phyloP scores from a whole-genome alignment of 2,113 vertebrate species.

The Microcebus griseorufus region DNA sequence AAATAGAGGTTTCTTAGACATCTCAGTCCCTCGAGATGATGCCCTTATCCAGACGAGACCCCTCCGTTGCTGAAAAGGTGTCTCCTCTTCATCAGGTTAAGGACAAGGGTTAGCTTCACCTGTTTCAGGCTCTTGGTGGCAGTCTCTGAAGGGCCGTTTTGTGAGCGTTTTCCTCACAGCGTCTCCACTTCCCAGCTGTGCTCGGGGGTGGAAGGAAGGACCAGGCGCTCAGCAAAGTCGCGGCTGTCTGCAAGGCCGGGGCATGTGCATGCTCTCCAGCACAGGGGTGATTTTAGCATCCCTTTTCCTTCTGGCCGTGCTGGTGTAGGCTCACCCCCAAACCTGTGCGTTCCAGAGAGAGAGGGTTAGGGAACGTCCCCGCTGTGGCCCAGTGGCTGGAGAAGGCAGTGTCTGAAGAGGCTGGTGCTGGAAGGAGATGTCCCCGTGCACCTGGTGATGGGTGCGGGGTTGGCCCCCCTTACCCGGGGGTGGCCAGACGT shows the following conservation, averaged over 20 bases:
- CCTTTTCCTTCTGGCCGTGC: not conserved
- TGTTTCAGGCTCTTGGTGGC: not conserved
- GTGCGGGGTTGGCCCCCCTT: not conserved
- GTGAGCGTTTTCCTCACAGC: not conserved
- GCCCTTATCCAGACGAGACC: not conserved
- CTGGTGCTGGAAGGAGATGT: not conserved
- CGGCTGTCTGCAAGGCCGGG: not conserved
- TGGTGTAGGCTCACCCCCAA: not conserved
- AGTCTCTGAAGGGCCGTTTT: not conserved
- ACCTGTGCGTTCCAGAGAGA: not conserved
- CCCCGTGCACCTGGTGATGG: not conserved
- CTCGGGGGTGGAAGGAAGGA: accelerated
- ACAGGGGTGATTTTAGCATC: not conserved
- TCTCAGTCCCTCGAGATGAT: accelerated
- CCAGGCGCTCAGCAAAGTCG: not conserved
- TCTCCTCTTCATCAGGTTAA: not conserved
- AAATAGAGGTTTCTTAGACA: not conserved
- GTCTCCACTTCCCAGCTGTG: not conserved
- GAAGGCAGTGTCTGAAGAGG: not conserved
- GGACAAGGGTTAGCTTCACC: not conserved
- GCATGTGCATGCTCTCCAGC: not conserved
- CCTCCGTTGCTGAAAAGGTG: accelerated
- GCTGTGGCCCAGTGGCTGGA: not conserved
- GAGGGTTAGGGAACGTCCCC: not conserved
- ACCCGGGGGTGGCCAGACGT: not conserved